These are phyloP conservation scores for Alcedo atthis DNA, from an alignment of 2,797 vertebrate genomes.

Conservation along the genomic window DNA sequence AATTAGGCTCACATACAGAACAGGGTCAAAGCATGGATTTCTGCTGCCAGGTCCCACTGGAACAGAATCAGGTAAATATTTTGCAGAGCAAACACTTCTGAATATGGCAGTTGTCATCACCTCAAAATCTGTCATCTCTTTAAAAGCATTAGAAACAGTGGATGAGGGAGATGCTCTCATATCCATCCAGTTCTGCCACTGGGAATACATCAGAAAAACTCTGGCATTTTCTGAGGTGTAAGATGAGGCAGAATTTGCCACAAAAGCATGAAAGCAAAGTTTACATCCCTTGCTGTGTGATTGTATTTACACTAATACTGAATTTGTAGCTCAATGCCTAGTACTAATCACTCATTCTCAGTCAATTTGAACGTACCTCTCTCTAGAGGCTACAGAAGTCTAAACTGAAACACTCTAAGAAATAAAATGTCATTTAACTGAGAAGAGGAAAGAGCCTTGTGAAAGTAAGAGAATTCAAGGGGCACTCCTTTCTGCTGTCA, in stretches of 20 bases:
- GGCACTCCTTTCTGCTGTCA: slow-evolving; percentile 61
- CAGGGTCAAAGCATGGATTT: neutral
- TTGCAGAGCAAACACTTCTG: neutral
- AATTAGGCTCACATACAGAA: neutral
- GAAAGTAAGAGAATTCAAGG: slow-evolving; percentile 44
- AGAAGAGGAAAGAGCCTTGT: slow-evolving; percentile 23
- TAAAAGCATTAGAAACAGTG: slow-evolving; percentile 58
- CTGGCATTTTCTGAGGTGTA: neutral
- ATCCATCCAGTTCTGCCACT: neutral
- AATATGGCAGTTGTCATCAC: rapidly evolving
- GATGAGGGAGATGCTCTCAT: neutral
- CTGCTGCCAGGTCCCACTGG: neutral
- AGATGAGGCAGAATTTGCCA: neutral
- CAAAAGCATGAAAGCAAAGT: slow-evolving; percentile 13
- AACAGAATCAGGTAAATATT: neutral
- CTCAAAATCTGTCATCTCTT: slow-evolving; percentile 33
- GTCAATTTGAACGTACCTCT: slow-evolving; percentile 19
- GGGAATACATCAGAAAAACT: neutral
- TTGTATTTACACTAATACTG: neutral
- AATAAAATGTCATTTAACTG: slow-evolving; percentile 60
- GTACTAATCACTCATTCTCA: slow-evolving; percentile 47
- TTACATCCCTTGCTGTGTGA: neutral
- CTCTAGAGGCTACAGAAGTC: slow-evolving; percentile 34
- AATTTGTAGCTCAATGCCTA: slow-evolving; percentile 9
- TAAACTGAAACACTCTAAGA: slow-evolving; percentile 53